Base-by-base conservation (phyloP, 2,113 vertebrate genomes). In the Neodontobutis hainanensis region DNA sequence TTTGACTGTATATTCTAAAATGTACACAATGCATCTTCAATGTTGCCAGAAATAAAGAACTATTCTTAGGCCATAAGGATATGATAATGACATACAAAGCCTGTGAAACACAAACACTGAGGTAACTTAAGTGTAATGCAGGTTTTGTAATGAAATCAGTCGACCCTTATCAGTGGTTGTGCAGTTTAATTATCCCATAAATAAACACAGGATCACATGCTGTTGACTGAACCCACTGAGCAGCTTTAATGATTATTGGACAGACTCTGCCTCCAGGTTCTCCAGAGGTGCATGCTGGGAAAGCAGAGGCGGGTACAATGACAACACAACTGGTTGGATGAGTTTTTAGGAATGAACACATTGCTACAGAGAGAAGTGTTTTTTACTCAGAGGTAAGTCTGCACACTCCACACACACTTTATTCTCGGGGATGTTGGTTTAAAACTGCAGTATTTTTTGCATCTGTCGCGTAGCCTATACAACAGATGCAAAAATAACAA, bases 221-320 rank as follows among this genome's bases (percentile, higher is more conserved):
- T 76, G 79, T 82, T 75, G 40, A 65, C 68, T 57, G 43, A 62
- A 44, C 15, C 48, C 52, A 0, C 57, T 62, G 4, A 4, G 2
- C 32, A 15, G 10, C 9, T 38, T 47, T 70, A 78, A 42, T 77
- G 57, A 77, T 75, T 83, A 70, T 78, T 40, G 9, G 12, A 63
- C 12, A 42, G 85, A 81, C 86, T 88, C 88, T 83, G 82, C 70
- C 65, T 12, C 43, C 15, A 4, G 19, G 5, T 57, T 55, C 67
- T 69, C 81, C 67, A 77, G 57, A 62, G 52, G 42, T 66, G 74
- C 69, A 65, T 73, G 65, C 61, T 78, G 66, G 70, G 74, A 68
- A 64, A 45, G 19, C 32, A 11, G 48, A 27, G 47, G 55, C 0
- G 48, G 57, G 70, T n/a, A 11, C n/a, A 44, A 6, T 11, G 36